Conservation (phyloP, 1,140 invertebrate species). For the Listronotus oregonensis region DNA sequence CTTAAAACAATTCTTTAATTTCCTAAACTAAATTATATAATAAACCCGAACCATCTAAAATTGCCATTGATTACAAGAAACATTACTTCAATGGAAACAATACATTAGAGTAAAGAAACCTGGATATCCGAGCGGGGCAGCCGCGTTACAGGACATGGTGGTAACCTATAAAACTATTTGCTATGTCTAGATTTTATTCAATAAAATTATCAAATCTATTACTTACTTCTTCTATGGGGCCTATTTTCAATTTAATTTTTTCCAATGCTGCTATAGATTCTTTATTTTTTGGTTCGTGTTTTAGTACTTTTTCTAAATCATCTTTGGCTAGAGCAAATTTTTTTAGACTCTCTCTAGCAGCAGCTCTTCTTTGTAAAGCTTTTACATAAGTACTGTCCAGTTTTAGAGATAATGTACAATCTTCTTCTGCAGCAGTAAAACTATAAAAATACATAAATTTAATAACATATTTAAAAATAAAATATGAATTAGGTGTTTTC, state of each 20-base stretch:
- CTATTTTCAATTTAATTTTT: conserved; percentile 62
- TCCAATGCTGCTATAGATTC: conserved; percentile 64
- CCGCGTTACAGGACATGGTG: too few relatives aligned
- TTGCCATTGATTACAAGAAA: too few relatives aligned
- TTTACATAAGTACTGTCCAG: conserved; percentile 80
- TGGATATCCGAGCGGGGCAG: too few relatives aligned
- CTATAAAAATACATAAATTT: conserved; percentile 56
- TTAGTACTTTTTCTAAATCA: conserved; percentile 70
- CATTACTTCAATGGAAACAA: too few relatives aligned
- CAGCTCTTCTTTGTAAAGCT: conserved; percentile 75
- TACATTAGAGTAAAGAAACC: too few relatives aligned
- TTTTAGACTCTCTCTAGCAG: conserved; percentile 67
- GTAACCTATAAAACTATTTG: too few relatives aligned
- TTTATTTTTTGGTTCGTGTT: conserved; percentile 74
- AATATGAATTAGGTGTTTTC: too few relatives aligned
- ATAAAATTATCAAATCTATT: too few relatives aligned
- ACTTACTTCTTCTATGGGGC: conserved; percentile 38
- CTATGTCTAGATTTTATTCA: too few relatives aligned
- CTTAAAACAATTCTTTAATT: too few relatives aligned
- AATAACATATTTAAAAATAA: conserved; percentile 12
- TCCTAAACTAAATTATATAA: too few relatives aligned
- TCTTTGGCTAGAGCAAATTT: conserved; percentile 67
- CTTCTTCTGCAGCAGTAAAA: conserved; percentile 73
- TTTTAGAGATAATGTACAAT: conserved; percentile 73
- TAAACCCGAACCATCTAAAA: too few relatives aligned